Evolutionary conservation across 2,888 invertebrate species (phyloP).

Genomic region (Ariolimax columbianus): DNA sequence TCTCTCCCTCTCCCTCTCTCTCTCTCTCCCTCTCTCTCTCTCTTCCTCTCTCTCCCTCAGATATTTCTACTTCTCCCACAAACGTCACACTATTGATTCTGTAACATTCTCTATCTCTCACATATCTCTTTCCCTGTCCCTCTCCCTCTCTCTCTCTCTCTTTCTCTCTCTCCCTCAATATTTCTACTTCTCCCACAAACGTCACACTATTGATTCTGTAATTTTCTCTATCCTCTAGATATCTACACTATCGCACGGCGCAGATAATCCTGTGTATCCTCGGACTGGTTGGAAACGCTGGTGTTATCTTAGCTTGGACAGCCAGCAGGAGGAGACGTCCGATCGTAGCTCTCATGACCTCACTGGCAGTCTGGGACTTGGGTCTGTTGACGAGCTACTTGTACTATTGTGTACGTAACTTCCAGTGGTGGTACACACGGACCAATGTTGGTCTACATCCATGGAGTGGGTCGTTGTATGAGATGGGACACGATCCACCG

Average conservation of each 20-base stretch:
- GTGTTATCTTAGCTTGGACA: conserved; percentile 45
- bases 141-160: no score
- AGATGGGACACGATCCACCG: conserved; percentile 43
- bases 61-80: no score
- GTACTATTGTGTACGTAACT: conserved; percentile 48
- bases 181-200: no score
- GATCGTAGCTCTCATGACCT: conserved; percentile 44
- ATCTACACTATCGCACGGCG: conserved; percentile 30
- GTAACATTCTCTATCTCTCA: no score
- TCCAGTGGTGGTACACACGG: conserved; percentile 42
- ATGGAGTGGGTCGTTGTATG: conserved; percentile 46
- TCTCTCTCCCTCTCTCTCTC: no score
- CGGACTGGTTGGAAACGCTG: conserved; percentile 42
- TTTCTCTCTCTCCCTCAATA: no score
- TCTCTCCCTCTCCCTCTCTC: no score
- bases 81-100: no score
- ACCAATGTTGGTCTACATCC: conserved; percentile 3
- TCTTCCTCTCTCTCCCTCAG: no score
- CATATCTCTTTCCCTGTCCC: no score
- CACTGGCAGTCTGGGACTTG: conserved; percentile 47
- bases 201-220: no score
- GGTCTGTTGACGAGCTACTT: conserved; percentile 40
- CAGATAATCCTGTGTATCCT: conserved; percentile 41
- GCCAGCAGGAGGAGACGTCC: conserved; percentile 38
- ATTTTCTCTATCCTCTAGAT: background rate